phyloP scores from a whole-genome alignment of 2,797 vertebrate species.

The Coreius guichenoti region DNA sequence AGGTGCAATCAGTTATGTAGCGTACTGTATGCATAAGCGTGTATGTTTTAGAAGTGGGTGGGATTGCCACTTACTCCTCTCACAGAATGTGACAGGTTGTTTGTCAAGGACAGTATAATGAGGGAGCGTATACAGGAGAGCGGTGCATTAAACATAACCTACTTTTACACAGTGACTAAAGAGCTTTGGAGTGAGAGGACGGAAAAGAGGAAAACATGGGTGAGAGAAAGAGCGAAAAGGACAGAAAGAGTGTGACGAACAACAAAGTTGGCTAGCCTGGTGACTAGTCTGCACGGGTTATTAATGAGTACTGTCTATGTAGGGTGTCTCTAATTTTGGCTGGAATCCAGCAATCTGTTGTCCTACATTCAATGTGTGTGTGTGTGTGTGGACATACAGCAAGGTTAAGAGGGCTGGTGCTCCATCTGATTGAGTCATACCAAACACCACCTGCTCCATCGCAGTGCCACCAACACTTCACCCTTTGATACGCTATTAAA shows the following conservation, averaged over 20 bases:
- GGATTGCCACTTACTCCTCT: conserved; percentile 38
- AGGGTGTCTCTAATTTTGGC: conserved; percentile 27
- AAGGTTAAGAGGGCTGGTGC: conserved; percentile 26
- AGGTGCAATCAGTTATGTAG: conserved; percentile 18
- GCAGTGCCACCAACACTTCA: conserved; percentile 1
- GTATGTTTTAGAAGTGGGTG: conserved; percentile 27
- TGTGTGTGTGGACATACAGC: background rate
- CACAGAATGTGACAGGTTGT: conserved; percentile 45
- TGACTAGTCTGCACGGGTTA: conserved; percentile 9
- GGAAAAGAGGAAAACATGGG: conserved; percentile 37
- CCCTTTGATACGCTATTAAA: conserved; percentile 2
- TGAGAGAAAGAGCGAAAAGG: conserved; percentile 1
- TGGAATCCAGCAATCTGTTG: conserved; percentile 18
- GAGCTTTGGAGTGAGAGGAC: conserved; percentile 8
- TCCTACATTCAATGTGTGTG: conserved; percentile 29
- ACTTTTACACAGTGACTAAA: conserved; percentile 50
- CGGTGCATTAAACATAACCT: conserved; percentile 43
- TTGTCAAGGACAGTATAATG: conserved; percentile 54
- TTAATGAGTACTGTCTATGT: conserved; percentile 38
- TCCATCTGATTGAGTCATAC: conserved; percentile 42
- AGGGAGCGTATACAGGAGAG: conserved; percentile 17
- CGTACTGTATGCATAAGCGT: background rate
- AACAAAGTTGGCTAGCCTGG: conserved; percentile 7
- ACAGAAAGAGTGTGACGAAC: conserved; percentile 18
- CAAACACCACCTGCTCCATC: conserved; percentile 46